These are phyloP conservation scores for Hyphantria cunea DNA, from an alignment of 1,140 invertebrate species.

Conservation along the genomic window DNA sequence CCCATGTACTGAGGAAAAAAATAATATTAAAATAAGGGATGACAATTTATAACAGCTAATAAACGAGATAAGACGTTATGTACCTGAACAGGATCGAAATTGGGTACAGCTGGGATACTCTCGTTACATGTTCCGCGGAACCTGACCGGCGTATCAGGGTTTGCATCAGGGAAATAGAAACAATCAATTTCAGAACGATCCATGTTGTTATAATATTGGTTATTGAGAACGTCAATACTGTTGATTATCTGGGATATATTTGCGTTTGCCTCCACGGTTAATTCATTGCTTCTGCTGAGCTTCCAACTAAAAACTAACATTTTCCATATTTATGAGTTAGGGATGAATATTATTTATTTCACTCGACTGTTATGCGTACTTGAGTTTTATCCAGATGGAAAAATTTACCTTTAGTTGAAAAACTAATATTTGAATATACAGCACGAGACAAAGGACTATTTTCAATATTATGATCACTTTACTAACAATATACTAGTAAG, in stretches of 20 bases:
- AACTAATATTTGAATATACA: no score
- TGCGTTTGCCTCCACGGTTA: conserved; percentile 40
- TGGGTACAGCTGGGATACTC: conserved; percentile 43
- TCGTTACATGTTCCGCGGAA: conserved; percentile 59
- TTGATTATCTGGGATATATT: conserved; percentile 52
- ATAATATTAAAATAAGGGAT: background rate
- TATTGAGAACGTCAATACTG: conserved; percentile 51
- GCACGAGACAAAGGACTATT: no score
- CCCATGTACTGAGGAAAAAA: conserved; percentile 56
- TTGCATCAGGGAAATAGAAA: conserved; percentile 56
- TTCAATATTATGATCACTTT: no score
- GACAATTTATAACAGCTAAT: no score
- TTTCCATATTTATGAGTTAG: background rate
- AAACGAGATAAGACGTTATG: conserved; percentile 16
- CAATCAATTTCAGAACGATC: conserved; percentile 52
- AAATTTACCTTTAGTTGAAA: no score
- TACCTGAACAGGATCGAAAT: conserved; percentile 47
- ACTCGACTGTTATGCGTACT: no score
- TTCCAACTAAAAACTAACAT: conserved; percentile 10
- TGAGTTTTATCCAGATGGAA: no score
- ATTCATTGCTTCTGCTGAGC: conserved; percentile 42
- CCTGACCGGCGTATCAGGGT: conserved; percentile 31
- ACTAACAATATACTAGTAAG: no score
- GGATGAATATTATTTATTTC: background rate
- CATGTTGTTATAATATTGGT: conserved; percentile 45